Evolutionary conservation across 2,888 invertebrate genomes (phyloP).

Genomic region (Nymphalis polychloros): DNA sequence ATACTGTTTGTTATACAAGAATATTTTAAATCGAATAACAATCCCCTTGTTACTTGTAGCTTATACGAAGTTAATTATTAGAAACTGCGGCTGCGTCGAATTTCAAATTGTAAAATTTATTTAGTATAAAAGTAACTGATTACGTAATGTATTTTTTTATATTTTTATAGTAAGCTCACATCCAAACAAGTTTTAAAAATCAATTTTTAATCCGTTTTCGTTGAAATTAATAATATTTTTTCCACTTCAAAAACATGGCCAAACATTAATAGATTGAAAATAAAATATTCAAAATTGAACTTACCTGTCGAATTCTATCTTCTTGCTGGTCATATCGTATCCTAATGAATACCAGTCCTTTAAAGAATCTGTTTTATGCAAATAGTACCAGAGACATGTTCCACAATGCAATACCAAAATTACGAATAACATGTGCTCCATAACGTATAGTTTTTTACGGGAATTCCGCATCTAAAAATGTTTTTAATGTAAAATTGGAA

Average conservation of each 20-base stretch:
- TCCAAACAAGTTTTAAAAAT: too few species aligned
- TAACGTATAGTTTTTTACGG: constrained; percentile 55
- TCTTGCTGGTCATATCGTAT: constrained; percentile 55
- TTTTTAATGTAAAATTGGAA: not conserved
- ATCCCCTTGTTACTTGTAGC: too few species aligned
- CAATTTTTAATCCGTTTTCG: too few species aligned
- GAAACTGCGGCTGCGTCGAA: too few species aligned
- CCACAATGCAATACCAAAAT: constrained; percentile 56
- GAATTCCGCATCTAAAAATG: constrained; percentile 58
- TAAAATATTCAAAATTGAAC: not conserved
- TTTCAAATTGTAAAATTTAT: too few species aligned
- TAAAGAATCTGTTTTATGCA: constrained; percentile 39
- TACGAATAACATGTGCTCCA: constrained; percentile 55
- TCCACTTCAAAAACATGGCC: not conserved
- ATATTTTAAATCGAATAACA: too few species aligned
- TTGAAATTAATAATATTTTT: too few species aligned
- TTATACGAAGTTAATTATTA: too few species aligned
- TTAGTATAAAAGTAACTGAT: too few species aligned
- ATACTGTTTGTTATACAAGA: too few species aligned
- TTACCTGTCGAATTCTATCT: constrained; percentile 58
- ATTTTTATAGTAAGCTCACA: too few species aligned
- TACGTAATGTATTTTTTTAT: too few species aligned
- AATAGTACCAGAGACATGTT: constrained; percentile 62
- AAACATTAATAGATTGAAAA: not conserved
- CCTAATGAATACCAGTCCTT: constrained; percentile 50